A percentile compares a stretch with the other conserved stretches of the same genome.
Evolutionary conservation across 2,888 invertebrate genomes (phyloP).

Genomic region (Empis livida): DNA sequence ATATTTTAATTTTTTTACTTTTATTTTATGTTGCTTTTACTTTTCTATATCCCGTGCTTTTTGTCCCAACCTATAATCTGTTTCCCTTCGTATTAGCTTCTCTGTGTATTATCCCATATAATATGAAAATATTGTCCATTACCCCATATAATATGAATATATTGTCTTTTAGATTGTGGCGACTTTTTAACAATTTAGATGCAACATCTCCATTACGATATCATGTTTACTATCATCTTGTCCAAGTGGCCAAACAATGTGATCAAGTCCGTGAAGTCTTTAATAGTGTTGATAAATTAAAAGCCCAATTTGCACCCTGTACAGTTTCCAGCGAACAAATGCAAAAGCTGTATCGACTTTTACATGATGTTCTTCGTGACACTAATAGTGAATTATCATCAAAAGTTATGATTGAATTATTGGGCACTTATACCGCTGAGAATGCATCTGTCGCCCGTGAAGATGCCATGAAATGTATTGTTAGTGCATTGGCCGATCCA

Average conservation of each 20-base stretch:
- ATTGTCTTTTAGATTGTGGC: conserved; percentile 54
- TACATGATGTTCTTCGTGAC: conserved; percentile 81
- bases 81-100: no score
- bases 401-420: conserved; percentile 91
- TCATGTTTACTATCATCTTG: conserved; percentile 83
- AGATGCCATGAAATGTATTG: conserved; percentile 93
- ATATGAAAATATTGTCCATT: no score
- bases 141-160: no score
- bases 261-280: conserved; percentile 77
- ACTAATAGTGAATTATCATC: conserved; percentile 82
- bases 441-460: conserved; percentile 94
- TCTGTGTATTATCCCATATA: no score
- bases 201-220: conserved; percentile 74
- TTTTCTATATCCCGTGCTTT: no score
- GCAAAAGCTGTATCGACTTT: conserved; percentile 76
- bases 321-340: conserved; percentile 78
- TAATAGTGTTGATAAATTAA: conserved; percentile 69
- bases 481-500: conserved; percentile 89
- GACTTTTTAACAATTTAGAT: conserved; percentile 84
- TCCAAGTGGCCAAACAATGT: conserved; percentile 78
- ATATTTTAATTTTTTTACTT: no score
- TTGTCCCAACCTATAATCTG: no score
- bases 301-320: conserved; percentile 63
- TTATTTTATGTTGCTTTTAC: no score
- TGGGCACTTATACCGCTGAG: conserved; percentile 93